phyloP scores from a whole-genome alignment of 2,888 invertebrate genomes.

The Harmothoe impar region DNA sequence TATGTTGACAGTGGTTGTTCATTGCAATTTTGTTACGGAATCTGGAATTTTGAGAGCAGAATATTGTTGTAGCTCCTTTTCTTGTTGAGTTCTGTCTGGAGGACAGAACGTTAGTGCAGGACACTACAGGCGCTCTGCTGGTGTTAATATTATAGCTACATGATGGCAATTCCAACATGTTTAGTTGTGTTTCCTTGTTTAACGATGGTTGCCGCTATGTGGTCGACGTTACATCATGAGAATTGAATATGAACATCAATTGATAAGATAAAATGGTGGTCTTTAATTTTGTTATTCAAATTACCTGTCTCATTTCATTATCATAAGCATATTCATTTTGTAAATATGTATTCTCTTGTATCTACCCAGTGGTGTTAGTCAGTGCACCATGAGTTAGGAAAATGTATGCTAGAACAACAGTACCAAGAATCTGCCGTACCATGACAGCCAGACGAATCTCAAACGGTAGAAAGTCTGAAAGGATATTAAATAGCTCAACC shows the following conservation, averaged over 20 bases:
- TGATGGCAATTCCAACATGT: not conserved
- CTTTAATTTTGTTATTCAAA: not conserved
- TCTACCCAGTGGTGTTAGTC: not conserved
- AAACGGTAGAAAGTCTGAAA: not conserved
- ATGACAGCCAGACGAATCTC: not conserved
- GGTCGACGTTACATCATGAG: not conserved
- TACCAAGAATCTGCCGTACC: not conserved
- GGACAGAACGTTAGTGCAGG: constrained; percentile 17
- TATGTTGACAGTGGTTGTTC: constrained; percentile 19
- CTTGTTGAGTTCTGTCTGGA: constrained; percentile 16
- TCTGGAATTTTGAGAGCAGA: not conserved
- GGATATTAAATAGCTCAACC: not conserved
- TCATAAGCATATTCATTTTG: constrained; percentile 44
- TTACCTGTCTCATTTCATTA: constrained; percentile 55
- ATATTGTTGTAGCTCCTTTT: constrained; percentile 13
- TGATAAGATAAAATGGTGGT: not conserved
- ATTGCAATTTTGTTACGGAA: constrained; percentile 34
- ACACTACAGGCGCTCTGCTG: constrained; percentile 6
- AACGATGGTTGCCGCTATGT: not conserved
- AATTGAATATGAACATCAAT: not conserved
- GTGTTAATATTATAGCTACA: constrained; percentile 3
- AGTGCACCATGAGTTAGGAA: not conserved
- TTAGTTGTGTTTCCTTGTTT: not conserved
- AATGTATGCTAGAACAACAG: not conserved
- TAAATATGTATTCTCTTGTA: constrained; percentile 50